These are phyloP conservation scores for Danio kyathit DNA, from an alignment of 2,797 vertebrate genomes.

Conservation along the genomic window DNA sequence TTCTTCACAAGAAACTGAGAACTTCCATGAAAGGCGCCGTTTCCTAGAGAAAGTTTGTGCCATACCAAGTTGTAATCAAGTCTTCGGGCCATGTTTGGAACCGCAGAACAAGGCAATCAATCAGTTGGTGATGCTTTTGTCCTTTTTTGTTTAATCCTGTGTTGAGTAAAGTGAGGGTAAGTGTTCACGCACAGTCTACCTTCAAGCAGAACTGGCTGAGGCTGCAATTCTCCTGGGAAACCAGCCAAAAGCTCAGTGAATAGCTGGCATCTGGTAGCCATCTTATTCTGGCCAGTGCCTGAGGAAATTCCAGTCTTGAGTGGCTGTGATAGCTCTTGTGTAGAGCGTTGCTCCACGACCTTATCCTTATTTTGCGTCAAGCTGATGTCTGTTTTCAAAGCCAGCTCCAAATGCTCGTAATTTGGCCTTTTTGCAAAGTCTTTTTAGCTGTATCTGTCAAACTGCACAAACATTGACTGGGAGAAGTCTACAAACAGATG, in stretches of 20 bases:
- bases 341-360: constrained; percentile 7
- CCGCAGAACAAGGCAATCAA: constrained; percentile 42
- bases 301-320: constrained; percentile 75
- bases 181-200: constrained; percentile 42
- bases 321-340: constrained; percentile 40
- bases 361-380: constrained; percentile 30
- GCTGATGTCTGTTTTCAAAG: constrained; percentile 22
- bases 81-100: constrained; percentile 41
- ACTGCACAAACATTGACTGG: constrained; percentile 38
- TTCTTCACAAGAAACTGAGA: neutral
- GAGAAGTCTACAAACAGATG: constrained; percentile 27
- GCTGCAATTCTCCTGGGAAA: constrained; percentile 52
- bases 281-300: constrained; percentile 74
- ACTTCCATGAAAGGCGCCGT: constrained; percentile 45
- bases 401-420: constrained; percentile 1
- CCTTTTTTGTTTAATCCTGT: constrained; percentile 37
- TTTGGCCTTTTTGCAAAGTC: constrained; percentile 9
- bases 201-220: constrained; percentile 48
- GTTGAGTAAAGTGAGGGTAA: constrained; percentile 40
- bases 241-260: constrained; percentile 62
- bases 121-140: constrained; percentile 48
- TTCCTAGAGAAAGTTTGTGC: constrained; percentile 38
- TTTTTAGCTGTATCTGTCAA: constrained; percentile 41
- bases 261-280: constrained; percentile 83
- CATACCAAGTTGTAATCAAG: constrained; percentile 54